Base-by-base conservation (phyloP, 2,888 invertebrate species). In the Lithophane ornitopus region DNA sequence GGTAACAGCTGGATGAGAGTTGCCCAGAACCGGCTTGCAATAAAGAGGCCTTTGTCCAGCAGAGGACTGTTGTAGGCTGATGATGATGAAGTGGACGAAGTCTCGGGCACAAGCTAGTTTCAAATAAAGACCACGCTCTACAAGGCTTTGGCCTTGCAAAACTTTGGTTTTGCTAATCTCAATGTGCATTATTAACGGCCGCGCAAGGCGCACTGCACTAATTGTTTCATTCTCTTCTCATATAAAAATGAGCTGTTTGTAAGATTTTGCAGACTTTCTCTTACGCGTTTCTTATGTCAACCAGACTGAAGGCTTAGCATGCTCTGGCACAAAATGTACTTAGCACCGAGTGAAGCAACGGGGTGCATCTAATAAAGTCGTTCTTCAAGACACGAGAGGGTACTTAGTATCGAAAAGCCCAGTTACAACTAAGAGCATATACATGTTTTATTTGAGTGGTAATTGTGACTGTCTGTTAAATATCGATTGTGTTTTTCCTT, bases 351-450 rank as follows among this genome's bases (percentile, higher is more conserved):
- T n/a, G 59, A 54, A 83, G 49, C 80, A 78, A 72, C 72, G 63
- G 80, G 80, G 71, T 81, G 78, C 68, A 68, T 80, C 63, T 65
- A 71, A 83, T 83, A 61, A 69, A 72, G 26, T 59, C 19, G 68
- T 76, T 76, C 63, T 52, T 34, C 41, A 41, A 63, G 63, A 58
- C 77, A 66, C 68, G 78, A 39, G 65, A 49, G 54, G 65, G 67
- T 46, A 71, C 54, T 68, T 61, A 70, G 56, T 61, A 83, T 81
- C 69, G 61, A 73, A 72, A 66, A 52, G 56, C 56, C 67, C 65
- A 70, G 54, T 68, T 54, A 66, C 52, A 66, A 69, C 61, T 78
- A 81, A 81, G 44, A 83, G 79, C 84, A 78, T 72, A 83, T 72
- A 66, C 69, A 58, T 83, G 81, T 81, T 81, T 54, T 72, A 72